Evolutionary conservation across 2,888 invertebrate genomes (phyloP), one percentile per base, ranked within the genome.

Genomic region (Marasmarcha lunaedactyla): DNA sequence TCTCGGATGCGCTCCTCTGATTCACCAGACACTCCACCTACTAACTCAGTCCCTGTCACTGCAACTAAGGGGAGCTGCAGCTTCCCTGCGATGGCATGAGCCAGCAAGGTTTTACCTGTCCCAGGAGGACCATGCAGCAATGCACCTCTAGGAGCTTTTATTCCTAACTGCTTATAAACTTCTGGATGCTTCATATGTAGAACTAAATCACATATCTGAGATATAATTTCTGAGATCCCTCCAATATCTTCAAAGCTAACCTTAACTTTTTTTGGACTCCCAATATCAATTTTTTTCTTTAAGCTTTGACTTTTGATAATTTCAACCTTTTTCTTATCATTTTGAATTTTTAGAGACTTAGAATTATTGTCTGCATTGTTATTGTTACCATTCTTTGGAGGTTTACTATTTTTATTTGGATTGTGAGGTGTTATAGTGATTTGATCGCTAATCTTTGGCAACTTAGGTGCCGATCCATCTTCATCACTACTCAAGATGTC

Each of bases 111-210:
- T 74, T 94, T 94, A 0, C 98, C 98, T 63, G 96, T 95, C 0
- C 98, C 98, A 0, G 98, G 95, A 1, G 98, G 98, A 0, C 98
- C 98, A 68, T 98, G 97, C 36, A 98, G 79, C 37, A 99, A 74
- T 54, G 98, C 91, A 15, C 97, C 98, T 58, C 94, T 86, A 0
- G 97, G 95, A 30, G 97, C 93, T 47, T 91, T 88, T 39, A 95
- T 89, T 1, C 96, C 96, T 46, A 97, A 83, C 49, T 90, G 87
- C 42, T 85, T 83, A 67, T 94, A 97, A n/a, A 97, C 88, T 67
- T 95, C 93, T 1, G 97, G 95, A 58, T 95, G 93, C 55, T 90
- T 92, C 68, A 97, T 89, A 62, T 97, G 96, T 50, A 94, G 84
- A 38, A 96, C 76, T 41, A 94, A 74, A 59, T 91, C 89, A 61